Percentiles rank a stretch among this genome's conserved stretches.
phyloP scores from a whole-genome alignment of 2,888 invertebrate genomes.

The Camponotus fellah region DNA sequence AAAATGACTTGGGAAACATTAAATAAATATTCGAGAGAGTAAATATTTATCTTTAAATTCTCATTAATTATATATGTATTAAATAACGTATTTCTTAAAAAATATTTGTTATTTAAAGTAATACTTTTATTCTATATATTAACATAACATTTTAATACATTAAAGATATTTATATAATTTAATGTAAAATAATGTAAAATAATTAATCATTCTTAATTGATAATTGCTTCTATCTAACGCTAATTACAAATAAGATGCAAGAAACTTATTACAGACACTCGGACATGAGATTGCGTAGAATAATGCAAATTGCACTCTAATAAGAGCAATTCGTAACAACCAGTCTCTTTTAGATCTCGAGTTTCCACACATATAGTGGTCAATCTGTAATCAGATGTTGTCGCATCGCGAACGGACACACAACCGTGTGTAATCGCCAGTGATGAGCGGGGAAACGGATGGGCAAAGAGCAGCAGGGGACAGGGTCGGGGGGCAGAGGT shows the following conservation, averaged over 20 bases:
- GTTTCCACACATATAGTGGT: not conserved
- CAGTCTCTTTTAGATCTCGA: not conserved
- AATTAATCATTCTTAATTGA: not conserved
- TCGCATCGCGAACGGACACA: slow-evolving; percentile 12
- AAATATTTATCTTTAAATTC: not conserved
- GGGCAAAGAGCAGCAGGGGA: slow-evolving; percentile 17
- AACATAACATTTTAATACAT: not conserved
- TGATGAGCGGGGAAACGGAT: slow-evolving; percentile 68
- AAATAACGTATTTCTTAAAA: not conserved
- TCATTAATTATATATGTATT: not conserved
- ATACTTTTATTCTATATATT: not conserved
- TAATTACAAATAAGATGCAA: not conserved
- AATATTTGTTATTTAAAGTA: not conserved
- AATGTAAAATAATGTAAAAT: slow-evolving; percentile 1
- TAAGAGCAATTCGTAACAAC: not conserved
- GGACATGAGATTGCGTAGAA: not conserved
- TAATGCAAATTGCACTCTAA: not conserved
- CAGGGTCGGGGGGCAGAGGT: slow-evolving; percentile 37
- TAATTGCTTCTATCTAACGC: not conserved
- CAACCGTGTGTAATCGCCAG: slow-evolving; percentile 36
- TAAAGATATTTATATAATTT: not conserved
- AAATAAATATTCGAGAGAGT: not conserved
- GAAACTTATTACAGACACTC: not conserved
- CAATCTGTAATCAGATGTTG: not conserved
- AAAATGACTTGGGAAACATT: not conserved